Conservation (phyloP, 2,797 vertebrate genomes). For the Sphenopsis melanotis region DNA sequence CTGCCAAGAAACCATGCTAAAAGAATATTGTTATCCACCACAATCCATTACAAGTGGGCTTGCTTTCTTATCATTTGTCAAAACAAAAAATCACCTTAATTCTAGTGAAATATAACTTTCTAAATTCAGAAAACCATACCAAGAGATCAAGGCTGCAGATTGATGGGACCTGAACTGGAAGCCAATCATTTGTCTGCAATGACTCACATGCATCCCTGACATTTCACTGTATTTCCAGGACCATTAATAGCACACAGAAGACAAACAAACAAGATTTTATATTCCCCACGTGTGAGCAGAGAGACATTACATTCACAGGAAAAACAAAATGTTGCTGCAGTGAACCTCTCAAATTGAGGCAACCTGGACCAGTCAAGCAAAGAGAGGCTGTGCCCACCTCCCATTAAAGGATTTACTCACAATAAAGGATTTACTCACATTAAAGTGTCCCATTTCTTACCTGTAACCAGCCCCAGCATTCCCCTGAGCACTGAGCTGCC, state of each 20-base stretch:
- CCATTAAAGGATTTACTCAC: not conserved
- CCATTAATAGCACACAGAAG: not conserved
- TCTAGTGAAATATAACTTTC: not conserved
- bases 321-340: rapidly evolving
- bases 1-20: rapidly evolving
- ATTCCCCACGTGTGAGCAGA: not conserved
- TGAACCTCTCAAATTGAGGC: not conserved
- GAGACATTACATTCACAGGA: not conserved
- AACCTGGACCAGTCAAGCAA: not conserved
- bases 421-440: not conserved
- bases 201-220: not conserved
- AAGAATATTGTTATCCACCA: not conserved
- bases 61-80: not conserved
- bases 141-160: not conserved
- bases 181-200: not conserved
- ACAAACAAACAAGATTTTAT: not conserved
- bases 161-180: not conserved
- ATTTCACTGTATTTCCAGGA: not conserved
- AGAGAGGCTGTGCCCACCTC: not conserved
- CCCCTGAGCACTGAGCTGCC: no score
- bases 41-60: not conserved
- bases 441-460: not conserved
- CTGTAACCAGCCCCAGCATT: not conserved
- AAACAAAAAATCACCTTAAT: not conserved
- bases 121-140: not conserved